Evolutionary conservation across 2,797 vertebrate genomes (phyloP).

Genomic region (Sebastes glaucus): DNA sequence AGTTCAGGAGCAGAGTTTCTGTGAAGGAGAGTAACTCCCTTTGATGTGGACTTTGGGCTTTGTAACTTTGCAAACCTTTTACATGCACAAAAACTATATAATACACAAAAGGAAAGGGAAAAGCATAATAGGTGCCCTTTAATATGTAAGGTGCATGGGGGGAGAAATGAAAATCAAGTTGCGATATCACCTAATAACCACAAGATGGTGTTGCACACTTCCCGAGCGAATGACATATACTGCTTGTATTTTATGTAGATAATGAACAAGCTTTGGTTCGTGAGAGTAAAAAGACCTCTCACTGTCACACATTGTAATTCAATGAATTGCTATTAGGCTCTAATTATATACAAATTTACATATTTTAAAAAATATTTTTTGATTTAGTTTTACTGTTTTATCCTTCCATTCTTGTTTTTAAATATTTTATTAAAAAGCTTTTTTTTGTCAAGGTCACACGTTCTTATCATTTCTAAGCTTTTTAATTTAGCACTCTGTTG

Average conservation of each 20-base stretch:
- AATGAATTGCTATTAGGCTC: background rate
- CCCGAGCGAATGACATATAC: background rate
- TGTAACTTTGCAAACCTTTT: too few species aligned
- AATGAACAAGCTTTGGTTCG: background rate
- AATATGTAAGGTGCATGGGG: background rate
- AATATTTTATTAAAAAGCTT: background rate
- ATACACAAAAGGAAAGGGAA: fast-evolving
- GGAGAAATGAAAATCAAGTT: background rate
- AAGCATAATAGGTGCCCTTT: too few species aligned
- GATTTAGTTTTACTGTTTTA: background rate
- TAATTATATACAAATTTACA: too few species aligned
- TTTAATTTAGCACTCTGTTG: background rate
- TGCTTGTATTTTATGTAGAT: background rate
- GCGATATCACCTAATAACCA: conserved; percentile 9
- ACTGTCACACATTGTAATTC: background rate
- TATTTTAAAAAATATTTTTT: too few species aligned
- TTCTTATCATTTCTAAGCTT: background rate
- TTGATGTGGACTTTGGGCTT: too few species aligned
- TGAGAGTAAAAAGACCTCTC: background rate
- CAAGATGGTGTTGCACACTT: conserved; percentile 15
- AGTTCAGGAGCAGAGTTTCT: too few species aligned
- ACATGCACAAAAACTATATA: too few species aligned
- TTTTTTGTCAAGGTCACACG: background rate
- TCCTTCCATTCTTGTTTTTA: background rate
- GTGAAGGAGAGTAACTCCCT: too few species aligned